Percentiles rank a stretch among this genome's conserved stretches.
Evolutionary conservation across 2,888 invertebrate genomes (phyloP).

Genomic region (Rotaria socialis): DNA sequence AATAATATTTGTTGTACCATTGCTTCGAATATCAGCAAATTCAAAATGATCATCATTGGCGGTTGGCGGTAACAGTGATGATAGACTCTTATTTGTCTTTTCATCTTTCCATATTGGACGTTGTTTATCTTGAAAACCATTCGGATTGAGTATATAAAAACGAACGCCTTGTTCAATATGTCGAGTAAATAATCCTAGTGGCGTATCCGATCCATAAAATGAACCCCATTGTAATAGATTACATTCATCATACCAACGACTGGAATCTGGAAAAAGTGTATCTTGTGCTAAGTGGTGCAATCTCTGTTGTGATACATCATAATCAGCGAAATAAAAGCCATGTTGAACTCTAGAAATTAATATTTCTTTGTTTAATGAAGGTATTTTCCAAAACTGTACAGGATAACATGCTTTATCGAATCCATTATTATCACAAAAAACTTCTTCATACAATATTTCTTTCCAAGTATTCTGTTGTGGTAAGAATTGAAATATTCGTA

Average conservation of each 20-base stretch:
- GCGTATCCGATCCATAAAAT: not conserved
- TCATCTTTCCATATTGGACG: not conserved
- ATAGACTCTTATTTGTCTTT: not conserved
- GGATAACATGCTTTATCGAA: not conserved
- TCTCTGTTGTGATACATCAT: not conserved
- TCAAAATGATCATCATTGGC: not conserved
- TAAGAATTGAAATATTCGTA: not conserved
- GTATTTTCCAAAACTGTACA: not conserved
- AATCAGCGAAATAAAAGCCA: not conserved
- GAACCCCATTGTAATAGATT: not conserved
- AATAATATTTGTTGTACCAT: conserved; percentile 6
- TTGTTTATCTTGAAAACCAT: not conserved
- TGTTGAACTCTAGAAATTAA: not conserved
- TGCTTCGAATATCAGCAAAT: not conserved
- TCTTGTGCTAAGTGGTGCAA: not conserved
- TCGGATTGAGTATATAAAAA: not conserved
- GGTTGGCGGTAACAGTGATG: not conserved
- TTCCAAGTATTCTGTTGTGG: not conserved
- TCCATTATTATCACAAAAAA: not conserved
- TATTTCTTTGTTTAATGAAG: not conserved
- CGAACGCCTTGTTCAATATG: not conserved
- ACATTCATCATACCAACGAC: not conserved
- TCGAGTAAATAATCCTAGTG: not conserved
- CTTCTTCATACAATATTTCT: not conserved
- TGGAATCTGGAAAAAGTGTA: not conserved